Conservation (phyloP, 2,797 vertebrate species). For the Catharus ustulatus region DNA sequence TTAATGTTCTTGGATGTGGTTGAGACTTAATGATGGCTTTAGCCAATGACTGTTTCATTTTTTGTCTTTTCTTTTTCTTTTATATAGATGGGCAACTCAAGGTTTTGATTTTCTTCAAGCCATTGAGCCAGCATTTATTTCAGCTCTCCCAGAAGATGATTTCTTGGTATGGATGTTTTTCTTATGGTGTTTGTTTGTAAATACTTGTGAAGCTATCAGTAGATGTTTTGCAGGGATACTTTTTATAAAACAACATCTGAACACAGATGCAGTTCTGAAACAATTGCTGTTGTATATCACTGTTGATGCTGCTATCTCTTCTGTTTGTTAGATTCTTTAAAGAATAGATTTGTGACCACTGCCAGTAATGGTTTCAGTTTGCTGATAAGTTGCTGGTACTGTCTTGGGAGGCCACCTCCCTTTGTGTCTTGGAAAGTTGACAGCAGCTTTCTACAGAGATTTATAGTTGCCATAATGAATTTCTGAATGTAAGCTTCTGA, state of each 20-base stretch:
- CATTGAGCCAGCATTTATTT: slow-evolving; percentile 97
- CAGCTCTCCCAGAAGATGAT: slow-evolving; percentile 96
- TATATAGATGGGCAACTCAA: slow-evolving; percentile 94
- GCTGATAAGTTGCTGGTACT: background rate
- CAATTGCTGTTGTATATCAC: background rate
- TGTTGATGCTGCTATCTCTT: background rate
- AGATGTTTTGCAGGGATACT: background rate
- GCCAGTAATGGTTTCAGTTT: background rate
- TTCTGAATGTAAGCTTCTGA: background rate
- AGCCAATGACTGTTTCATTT: background rate
- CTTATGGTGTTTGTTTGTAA: background rate
- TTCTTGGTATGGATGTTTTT: slow-evolving; percentile 87
- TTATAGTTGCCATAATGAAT: background rate
- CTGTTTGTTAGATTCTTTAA: background rate
- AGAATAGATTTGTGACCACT: background rate
- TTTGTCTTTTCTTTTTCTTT: background rate
- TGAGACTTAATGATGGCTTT: background rate
- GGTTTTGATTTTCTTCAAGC: slow-evolving; percentile 99
- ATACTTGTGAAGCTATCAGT: background rate
- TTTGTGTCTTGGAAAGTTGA: background rate
- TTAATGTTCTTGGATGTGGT: background rate
- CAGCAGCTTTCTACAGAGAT: background rate
- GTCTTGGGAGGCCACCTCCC: background rate
- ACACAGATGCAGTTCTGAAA: background rate
- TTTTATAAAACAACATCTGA: background rate